These are phyloP conservation scores for Trachelus iudaicus DNA, from an alignment of 2,888 invertebrate species.

Conservation along the genomic window DNA sequence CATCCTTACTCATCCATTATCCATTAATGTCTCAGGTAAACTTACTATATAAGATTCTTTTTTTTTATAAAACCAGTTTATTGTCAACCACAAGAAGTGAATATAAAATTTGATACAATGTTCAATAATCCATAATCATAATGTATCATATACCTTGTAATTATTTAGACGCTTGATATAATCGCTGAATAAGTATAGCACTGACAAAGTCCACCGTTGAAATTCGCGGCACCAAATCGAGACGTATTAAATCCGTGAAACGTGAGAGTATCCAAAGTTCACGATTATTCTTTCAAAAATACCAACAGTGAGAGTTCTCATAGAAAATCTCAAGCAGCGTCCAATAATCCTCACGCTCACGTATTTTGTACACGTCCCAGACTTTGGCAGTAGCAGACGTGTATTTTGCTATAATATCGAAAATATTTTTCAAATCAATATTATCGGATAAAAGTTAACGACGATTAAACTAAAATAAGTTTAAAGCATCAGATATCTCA, in stretches of 20 bases:
- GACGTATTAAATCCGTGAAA: neutral
- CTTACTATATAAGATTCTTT: constrained; percentile 26
- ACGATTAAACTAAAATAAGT: too few species aligned
- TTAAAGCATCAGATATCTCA: neutral
- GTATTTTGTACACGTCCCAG: neutral
- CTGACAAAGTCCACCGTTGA: constrained; percentile 28
- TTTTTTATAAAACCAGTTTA: constrained; percentile 62
- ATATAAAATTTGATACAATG: constrained; percentile 63
- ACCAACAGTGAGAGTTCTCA: neutral
- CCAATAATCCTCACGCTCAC: neutral
- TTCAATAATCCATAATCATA: constrained; percentile 58
- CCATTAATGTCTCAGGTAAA: neutral
- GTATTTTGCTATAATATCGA: neutral
- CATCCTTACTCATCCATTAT: neutral
- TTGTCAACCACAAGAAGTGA: constrained; percentile 63
- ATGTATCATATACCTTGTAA: constrained; percentile 26
- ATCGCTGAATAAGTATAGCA: constrained; percentile 34
- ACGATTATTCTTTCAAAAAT: neutral
- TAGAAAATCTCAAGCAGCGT: neutral
- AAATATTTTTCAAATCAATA: neutral
- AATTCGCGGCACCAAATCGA: constrained; percentile 26
- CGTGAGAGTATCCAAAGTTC: neutral
- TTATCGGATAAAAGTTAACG: too few species aligned
- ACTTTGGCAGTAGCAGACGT: neutral
- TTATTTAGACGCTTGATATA: constrained; percentile 30